phyloP scores from a whole-genome alignment of 1,140 invertebrate genomes.

The Zaprionus tsacasi region DNA sequence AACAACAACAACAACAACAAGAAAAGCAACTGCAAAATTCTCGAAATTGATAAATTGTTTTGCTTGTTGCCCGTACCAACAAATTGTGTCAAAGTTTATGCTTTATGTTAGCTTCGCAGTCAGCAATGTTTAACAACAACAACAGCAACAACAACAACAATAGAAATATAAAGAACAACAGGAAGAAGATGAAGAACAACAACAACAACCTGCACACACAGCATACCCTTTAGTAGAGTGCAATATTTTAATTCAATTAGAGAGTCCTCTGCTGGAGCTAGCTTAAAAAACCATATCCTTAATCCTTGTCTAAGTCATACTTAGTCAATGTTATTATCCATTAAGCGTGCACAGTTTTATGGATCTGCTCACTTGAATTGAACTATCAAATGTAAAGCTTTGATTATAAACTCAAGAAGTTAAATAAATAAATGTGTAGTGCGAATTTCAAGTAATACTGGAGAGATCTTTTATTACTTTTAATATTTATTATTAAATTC shows the following conservation, averaged over 20 bases:
- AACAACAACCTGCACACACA: constrained; percentile 22
- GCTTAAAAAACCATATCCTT: constrained; percentile 18
- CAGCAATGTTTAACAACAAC: constrained; percentile 36
- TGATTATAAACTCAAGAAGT: constrained; percentile 48
- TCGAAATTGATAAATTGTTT: constrained; percentile 47
- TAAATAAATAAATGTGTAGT: constrained; percentile 61
- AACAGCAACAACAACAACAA: constrained; percentile 2
- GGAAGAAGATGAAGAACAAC: constrained; percentile 1
- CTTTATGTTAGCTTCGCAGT: constrained; percentile 21
- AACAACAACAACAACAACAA: constrained; percentile 15
- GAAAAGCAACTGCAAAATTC: constrained; percentile 7
- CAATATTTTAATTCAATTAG: constrained; percentile 18
- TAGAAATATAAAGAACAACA: constrained; percentile 2
- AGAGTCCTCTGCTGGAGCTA: constrained; percentile 1
- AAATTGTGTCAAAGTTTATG: constrained; percentile 47
- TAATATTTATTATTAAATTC: background rate
- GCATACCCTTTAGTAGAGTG: constrained; percentile 37
- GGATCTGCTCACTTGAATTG: constrained; percentile 43
- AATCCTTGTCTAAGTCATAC: background rate
- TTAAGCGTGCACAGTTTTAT: constrained; percentile 27
- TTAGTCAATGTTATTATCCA: background rate
- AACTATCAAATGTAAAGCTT: constrained; percentile 50
- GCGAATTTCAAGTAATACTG: constrained; percentile 6
- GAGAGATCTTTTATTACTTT: background rate
- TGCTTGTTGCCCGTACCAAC: constrained; percentile 28